Base-by-base conservation (phyloP, 1,140 invertebrate species). In the Temnothorax curvispinosus region DNA sequence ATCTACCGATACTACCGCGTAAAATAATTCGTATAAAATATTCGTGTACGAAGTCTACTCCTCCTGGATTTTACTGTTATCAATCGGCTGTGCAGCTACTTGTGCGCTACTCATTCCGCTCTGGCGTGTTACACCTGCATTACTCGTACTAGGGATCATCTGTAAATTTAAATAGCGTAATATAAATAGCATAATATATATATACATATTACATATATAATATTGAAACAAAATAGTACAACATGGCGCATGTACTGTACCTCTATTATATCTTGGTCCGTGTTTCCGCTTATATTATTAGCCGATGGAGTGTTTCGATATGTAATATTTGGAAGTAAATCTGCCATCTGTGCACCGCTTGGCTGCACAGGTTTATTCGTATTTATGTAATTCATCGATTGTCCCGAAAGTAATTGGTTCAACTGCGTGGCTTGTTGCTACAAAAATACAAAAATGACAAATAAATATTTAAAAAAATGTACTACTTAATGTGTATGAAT, bases 281-380 rank as follows among this genome's bases (percentile, higher is more conserved):
- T 18, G 0, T 47, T 21, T 41, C 18, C 32, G 18, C 41, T 9
- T 78, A 7, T 1, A 62, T 71, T 71, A n/a, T 81, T 86, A 27
- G n/a, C 9, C 11, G 62, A 38, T 21, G 54, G 47, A 18, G n/a
- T 18, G 13, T 81, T 82, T 82, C 6, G 76, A 81, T 82, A 64
- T 60, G 38, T 80, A 58, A 80, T 50, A 54, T 85, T 89, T 54
- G 41, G 56, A 58, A 84, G 1, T 85, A 71, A 2, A 41, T 86
- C 64, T 74, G 15, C 35, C 11, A 54, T 56, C n/a, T 54, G 69
- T 41, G 50, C 13, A 13, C 13, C 2, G 2, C n/a, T 69, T 11
- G 47, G 2, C 4, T 81, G 77, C 15, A 4, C 85, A 32, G 58
- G 2, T 7, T 77, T 56, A 8, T 77, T 65, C 3, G 13, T n/a